Conservation (phyloP, 2,888 invertebrate species). For the Ochropleura leucogaster region DNA sequence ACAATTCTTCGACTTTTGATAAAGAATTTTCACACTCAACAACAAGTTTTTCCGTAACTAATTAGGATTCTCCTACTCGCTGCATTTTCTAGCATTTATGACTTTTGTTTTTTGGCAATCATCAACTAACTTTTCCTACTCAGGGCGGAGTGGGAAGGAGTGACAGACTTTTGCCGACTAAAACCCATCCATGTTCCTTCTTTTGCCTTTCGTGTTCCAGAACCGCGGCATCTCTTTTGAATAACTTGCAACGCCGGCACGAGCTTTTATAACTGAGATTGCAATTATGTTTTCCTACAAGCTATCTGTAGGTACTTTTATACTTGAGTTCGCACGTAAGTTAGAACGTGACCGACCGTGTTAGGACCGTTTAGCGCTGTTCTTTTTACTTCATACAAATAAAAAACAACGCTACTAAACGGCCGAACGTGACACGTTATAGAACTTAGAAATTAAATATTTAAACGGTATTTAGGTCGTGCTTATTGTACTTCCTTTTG, state of each 20-base stretch:
- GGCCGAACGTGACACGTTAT: conserved; percentile 33
- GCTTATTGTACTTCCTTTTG: not conserved
- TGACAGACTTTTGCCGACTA: too few species aligned
- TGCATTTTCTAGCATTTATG: too few species aligned
- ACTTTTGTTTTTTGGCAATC: too few species aligned
- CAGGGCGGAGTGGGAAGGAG: too few species aligned
- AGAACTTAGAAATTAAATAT: conserved; percentile 13
- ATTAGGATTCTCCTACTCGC: not conserved
- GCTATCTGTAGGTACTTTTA: conserved; percentile 10
- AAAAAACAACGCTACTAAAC: conserved; percentile 47
- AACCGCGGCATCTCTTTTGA: too few species aligned
- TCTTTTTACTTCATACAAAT: conserved; percentile 27
- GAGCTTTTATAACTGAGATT: not conserved
- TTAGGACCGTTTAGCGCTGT: conserved; percentile 25
- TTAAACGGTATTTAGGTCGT: conserved; percentile 21
- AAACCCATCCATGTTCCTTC: too few species aligned
- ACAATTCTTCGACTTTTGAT: not conserved
- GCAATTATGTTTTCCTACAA: conserved; percentile 6
- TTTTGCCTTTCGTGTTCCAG: too few species aligned
- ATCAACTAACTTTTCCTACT: too few species aligned
- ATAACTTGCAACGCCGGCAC: too few species aligned
- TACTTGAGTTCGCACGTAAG: conserved; percentile 33
- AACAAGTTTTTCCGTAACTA: too few species aligned
- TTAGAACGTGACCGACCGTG: conserved; percentile 38
- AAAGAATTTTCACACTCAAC: not conserved